Conservation (phyloP, 2,888 invertebrate species). For the Xiphydria camelus region DNA sequence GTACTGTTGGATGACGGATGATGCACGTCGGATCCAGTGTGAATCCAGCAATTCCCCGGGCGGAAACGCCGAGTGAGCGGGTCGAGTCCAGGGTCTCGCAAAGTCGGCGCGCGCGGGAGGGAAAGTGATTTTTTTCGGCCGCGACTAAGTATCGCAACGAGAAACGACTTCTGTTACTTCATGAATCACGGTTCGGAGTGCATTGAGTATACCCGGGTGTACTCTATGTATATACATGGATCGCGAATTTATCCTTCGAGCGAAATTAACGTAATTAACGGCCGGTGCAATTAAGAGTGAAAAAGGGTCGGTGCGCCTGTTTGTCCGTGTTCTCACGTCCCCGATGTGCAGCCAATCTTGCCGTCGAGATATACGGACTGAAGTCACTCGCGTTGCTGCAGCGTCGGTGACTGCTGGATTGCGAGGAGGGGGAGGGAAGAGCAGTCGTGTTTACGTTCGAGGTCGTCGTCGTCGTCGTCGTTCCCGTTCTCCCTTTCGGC, state of each 20-base stretch:
- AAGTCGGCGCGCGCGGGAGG: no score
- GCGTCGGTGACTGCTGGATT: constrained; percentile 2
- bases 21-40: no score
- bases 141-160: not conserved
- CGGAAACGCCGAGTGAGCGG: no score
- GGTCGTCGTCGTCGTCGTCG: no score
- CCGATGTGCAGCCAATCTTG: constrained; percentile 21
- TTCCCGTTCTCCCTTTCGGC: no score
- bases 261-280: constrained; percentile 22
- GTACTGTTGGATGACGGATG: no score
- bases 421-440: constrained; percentile 9
- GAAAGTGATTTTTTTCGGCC: not conserved
- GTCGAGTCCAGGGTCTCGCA: not conserved
- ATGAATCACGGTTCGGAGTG: not conserved
- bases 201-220: not conserved
- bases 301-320: constrained; percentile 13
- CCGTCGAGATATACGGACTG: not conserved
- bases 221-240: not conserved
- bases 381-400: constrained; percentile 5
- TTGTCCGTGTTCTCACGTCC: constrained; percentile 24
- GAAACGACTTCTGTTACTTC: not conserved
- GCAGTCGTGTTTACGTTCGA: no score
- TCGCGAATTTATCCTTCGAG: constrained; percentile 18
- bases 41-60: no score
- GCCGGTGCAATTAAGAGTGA: constrained; percentile 19